Evolutionary conservation across 2,888 invertebrate species (phyloP).

Genomic region (Ariolimax columbianus): DNA sequence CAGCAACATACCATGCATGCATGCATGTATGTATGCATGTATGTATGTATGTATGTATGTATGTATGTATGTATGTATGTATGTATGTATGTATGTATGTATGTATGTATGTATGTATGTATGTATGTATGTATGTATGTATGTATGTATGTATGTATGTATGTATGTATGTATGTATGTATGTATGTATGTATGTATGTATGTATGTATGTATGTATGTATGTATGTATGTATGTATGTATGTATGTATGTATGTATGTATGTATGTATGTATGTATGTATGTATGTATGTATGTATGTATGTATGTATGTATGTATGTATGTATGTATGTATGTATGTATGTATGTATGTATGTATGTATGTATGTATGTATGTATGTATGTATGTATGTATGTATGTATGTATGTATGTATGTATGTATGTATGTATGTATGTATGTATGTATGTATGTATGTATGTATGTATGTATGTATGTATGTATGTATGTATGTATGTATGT

Average conservation of each 20-base stretch:
- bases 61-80: not conserved
- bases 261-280: constrained; percentile 1
- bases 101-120: constrained; percentile 4
- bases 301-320: constrained; percentile 23
- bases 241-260: no score
- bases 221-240: no score
- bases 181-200: constrained; percentile 7
- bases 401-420: constrained; percentile 27
- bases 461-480: constrained; percentile 20
- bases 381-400: constrained; percentile 28
- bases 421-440: not conserved
- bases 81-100: constrained; percentile 19
- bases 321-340: constrained; percentile 23
- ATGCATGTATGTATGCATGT: constrained; percentile 10
- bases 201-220: not conserved
- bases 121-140: constrained; percentile 20
- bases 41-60: not conserved
- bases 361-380: constrained; percentile 33
- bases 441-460: not conserved
- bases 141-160: constrained; percentile 19
- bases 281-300: constrained; percentile 24
- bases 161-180: constrained; percentile 3
- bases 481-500: constrained; percentile 22
- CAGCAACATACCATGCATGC: not conserved
- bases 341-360: constrained; percentile 24